phyloP scores from a whole-genome alignment of 1,140 invertebrate genomes.

The Drosophila tani region DNA sequence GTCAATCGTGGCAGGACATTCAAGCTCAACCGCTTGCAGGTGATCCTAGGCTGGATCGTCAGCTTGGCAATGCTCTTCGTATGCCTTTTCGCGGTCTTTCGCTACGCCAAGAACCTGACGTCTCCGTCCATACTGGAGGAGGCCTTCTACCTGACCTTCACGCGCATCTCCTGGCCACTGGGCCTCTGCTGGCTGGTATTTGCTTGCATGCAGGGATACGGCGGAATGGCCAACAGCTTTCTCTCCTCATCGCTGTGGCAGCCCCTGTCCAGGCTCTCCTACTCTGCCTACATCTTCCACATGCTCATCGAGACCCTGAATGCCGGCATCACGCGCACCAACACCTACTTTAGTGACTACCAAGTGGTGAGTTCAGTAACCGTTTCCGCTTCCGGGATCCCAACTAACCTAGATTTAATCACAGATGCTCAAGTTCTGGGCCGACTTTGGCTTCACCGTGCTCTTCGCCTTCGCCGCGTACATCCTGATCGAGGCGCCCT shows the following conservation, averaged over 20 bases:
- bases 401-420: not conserved
- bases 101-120: slow-evolving; percentile 26
- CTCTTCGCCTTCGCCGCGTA: slow-evolving; percentile 48
- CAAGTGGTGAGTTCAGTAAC: slow-evolving; percentile 56
- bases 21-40: slow-evolving; percentile 15
- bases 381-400: not conserved
- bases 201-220: slow-evolving; percentile 88
- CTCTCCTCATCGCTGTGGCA: slow-evolving; percentile 86
- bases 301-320: slow-evolving; percentile 62
- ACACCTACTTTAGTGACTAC: slow-evolving; percentile 70
- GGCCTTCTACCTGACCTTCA: slow-evolving; percentile 88
- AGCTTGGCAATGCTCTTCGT: slow-evolving; percentile 57
- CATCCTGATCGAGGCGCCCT: slow-evolving; percentile 63
- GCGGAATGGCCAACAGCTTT: slow-evolving; percentile 86
- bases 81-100: slow-evolving; percentile 64
- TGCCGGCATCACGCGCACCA: slow-evolving; percentile 34
- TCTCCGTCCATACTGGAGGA: slow-evolving; percentile 75
- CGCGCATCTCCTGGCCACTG: slow-evolving; percentile 87
- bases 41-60: slow-evolving; percentile 41
- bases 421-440: slow-evolving; percentile 67
- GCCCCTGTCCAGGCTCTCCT: slow-evolving; percentile 85
- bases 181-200: slow-evolving; percentile 89
- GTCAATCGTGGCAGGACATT: slow-evolving; percentile 21
- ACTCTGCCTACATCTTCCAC: slow-evolving; percentile 86
- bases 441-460: slow-evolving; percentile 63